phyloP scores from a whole-genome alignment of 2,113 vertebrate genomes.

The Ochotona princeps region DNA sequence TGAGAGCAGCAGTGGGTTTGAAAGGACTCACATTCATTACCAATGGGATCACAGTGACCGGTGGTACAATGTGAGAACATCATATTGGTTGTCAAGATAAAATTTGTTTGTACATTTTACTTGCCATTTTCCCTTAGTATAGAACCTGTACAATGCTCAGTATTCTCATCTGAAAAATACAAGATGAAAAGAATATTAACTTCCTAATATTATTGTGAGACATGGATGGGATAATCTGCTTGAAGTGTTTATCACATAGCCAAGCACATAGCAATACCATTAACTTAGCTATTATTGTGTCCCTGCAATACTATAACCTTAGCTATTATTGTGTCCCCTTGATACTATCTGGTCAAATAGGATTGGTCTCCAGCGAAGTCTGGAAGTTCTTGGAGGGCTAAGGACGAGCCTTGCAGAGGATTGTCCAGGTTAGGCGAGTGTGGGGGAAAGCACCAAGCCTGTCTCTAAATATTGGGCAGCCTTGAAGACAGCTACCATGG shows the following conservation, averaged over 20 bases:
- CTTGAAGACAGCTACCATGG: not conserved
- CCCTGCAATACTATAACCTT: too few species aligned
- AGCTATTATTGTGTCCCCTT: not conserved
- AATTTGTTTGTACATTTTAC: not conserved
- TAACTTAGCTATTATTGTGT: not conserved
- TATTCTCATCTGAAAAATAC: slow-evolving; percentile 10
- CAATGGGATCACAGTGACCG: not conserved
- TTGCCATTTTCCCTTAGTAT: not conserved
- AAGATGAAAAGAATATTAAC: not conserved
- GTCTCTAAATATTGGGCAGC: not conserved
- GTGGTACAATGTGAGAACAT: not conserved
- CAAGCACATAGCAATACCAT: not conserved
- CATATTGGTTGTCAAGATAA: not conserved
- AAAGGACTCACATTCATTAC: not conserved
- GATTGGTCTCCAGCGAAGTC: not conserved
- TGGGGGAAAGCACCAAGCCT: not conserved
- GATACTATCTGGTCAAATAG: not conserved
- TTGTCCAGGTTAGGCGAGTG: not conserved
- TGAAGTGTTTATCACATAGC: not conserved
- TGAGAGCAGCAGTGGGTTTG: not conserved
- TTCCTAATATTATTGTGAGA: not conserved
- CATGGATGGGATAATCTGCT: not conserved
- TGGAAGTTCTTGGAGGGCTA: not conserved
- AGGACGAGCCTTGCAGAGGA: not conserved
- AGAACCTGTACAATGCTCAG: not conserved